A percentile compares a stretch with the other conserved stretches of the same genome.
These are phyloP conservation scores for Mamestra brassicae DNA, from an alignment of 2,888 invertebrate species.

Conservation along the genomic window DNA sequence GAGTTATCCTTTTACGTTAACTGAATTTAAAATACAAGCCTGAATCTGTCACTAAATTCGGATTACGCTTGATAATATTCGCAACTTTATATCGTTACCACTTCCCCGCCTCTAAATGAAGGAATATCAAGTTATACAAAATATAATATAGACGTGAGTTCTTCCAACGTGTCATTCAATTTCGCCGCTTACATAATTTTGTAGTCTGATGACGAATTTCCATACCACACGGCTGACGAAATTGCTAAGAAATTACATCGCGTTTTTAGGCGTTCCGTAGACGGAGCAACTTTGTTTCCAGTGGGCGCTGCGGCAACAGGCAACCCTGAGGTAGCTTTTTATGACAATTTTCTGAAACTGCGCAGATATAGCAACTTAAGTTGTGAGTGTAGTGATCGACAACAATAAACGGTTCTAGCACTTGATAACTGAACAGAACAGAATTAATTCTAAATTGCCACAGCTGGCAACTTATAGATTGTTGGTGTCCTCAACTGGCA, in stretches of 20 bases:
- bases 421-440: too few species aligned
- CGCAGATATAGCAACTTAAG: background rate
- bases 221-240: slow-evolving; percentile 24
- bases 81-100: background rate
- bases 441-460: too few species aligned
- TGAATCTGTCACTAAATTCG: background rate
- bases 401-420: background rate
- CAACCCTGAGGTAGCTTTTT: background rate
- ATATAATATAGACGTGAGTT: background rate
- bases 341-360: background rate
- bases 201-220: slow-evolving; percentile 46
- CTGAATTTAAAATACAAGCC: background rate
- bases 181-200: slow-evolving; percentile 27
- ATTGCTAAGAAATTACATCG: slow-evolving; percentile 38
- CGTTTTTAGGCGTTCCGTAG: slow-evolving; percentile 4
- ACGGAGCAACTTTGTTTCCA: background rate
- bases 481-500: too few species aligned
- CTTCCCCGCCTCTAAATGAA: background rate
- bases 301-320: background rate
- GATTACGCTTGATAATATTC: background rate
- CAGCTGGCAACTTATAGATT: too few species aligned
- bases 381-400: too few species aligned
- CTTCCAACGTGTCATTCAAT: slow-evolving; percentile 39
- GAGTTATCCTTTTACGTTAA: background rate
- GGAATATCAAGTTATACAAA: slow-evolving; percentile 1